Conservation (phyloP, 2,113 vertebrate species). For the Bos taurus region DNA sequence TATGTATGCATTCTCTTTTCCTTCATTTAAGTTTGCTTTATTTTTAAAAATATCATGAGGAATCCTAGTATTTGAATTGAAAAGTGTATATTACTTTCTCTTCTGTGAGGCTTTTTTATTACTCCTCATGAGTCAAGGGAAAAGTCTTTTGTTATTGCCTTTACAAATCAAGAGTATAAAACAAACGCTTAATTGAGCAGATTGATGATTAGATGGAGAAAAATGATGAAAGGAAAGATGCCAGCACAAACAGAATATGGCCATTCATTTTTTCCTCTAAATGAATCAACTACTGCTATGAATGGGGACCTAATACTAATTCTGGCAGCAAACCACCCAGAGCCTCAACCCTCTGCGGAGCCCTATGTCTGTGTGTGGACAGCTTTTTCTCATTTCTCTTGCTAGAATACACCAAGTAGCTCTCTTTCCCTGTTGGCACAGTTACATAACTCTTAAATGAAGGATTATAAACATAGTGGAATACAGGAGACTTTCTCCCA, state of each 20-base stretch:
- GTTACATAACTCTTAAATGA: conserved; percentile 46
- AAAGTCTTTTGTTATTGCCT: conserved; percentile 46
- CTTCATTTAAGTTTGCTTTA: neutral
- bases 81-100: neutral
- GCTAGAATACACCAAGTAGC: conserved; percentile 23
- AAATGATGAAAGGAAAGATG: conserved; percentile 62
- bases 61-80: neutral
- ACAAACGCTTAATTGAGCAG: conserved; percentile 66
- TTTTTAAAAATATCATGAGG: neutral
- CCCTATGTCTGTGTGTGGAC: neutral
- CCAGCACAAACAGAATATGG: conserved; percentile 40
- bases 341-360: conserved; percentile 34
- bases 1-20: neutral
- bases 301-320: conserved; percentile 33
- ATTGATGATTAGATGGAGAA: conserved; percentile 48
- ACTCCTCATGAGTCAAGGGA: neutral
- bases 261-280: neutral
- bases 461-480: conserved; percentile 50
- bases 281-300: conserved; percentile 38
- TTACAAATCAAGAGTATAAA: conserved; percentile 52
- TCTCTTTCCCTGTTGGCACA: neutral
- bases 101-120: conserved; percentile 17
- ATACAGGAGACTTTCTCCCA: conserved; percentile 36
- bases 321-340: conserved; percentile 33
- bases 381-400: conserved; percentile 43